Percentiles rank a stretch among this genome's conserved stretches.
Evolutionary conservation across 2,888 invertebrate genomes (phyloP).

Genomic region (Prionchulus punctatus): DNA sequence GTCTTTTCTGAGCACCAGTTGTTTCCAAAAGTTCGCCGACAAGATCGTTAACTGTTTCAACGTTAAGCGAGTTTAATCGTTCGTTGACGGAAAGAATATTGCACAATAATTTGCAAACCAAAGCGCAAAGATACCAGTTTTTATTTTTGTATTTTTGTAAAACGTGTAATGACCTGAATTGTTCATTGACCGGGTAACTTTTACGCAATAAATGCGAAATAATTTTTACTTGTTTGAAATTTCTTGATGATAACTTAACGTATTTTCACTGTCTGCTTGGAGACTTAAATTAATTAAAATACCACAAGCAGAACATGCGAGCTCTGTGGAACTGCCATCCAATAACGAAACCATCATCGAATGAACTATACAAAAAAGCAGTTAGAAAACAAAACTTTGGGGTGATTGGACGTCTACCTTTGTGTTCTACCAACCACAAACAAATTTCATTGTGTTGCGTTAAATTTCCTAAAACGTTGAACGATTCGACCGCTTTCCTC

Average conservation of each 20-base stretch:
- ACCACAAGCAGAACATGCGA: neutral
- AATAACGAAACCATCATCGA: neutral
- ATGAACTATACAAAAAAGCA: neutral
- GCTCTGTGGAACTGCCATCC: neutral
- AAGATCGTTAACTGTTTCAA: neutral
- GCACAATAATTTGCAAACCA: neutral
- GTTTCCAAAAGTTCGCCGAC: neutral
- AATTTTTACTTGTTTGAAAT: neutral
- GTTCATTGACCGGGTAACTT: no score
- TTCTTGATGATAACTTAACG: no score
- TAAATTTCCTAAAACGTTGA: neutral
- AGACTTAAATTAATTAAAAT: neutral
- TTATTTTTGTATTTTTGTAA: no score
- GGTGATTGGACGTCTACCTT: neutral
- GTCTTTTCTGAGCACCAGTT: neutral
- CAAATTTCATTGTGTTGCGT: neutral
- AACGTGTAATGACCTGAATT: no score
- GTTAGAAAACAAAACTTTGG: neutral
- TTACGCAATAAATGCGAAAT: no score
- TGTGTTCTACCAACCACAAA: neutral
- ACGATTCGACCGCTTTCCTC: neutral
- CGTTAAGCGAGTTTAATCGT: neutral
- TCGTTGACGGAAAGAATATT: neutral
- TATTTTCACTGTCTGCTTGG: neutral
- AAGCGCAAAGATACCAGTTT: neutral